These are phyloP conservation scores for Mesembrinibis cayennensis DNA, from an alignment of 2,113 vertebrate species.

Conservation along the genomic window DNA sequence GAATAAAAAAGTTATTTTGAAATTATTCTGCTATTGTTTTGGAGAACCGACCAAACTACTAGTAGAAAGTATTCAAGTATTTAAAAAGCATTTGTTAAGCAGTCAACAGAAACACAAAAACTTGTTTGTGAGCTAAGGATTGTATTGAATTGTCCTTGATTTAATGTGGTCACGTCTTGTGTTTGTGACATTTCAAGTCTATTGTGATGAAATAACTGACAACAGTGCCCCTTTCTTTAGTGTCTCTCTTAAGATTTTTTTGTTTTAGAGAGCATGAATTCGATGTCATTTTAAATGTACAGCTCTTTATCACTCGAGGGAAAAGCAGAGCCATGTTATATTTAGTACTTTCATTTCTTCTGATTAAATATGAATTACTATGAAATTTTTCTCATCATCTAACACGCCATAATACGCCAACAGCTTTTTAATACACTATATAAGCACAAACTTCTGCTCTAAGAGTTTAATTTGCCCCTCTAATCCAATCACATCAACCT, in stretches of 20 bases:
- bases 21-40: slow-evolving; percentile 10
- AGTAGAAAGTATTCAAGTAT: not conserved
- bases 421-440: slow-evolving; percentile 95
- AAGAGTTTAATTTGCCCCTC: slow-evolving; percentile 96
- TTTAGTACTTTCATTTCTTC: slow-evolving; percentile 96
- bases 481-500: slow-evolving; percentile 98
- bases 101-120: not conserved
- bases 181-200: slow-evolving; percentile 54
- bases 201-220: slow-evolving; percentile 30
- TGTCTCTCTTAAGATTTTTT: slow-evolving; percentile 66
- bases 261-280: slow-evolving; percentile 82
- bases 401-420: slow-evolving; percentile 91
- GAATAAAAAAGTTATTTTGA: not conserved
- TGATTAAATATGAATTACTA: slow-evolving; percentile 98
- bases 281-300: slow-evolving; percentile 92
- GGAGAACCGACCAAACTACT: not conserved
- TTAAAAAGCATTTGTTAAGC: not conserved
- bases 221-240: slow-evolving; percentile 62
- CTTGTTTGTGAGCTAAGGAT: not conserved
- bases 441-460: slow-evolving; percentile 94
- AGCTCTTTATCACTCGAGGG: slow-evolving; percentile 92
- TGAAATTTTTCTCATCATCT: slow-evolving; percentile 96
- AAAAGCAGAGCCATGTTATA: slow-evolving; percentile 92
- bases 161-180: not conserved
- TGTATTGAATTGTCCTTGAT: slow-evolving; percentile 21